A percentile compares a stretch with the other conserved stretches of the same genome.
phyloP scores from a whole-genome alignment of 2,113 vertebrate species.

The Nothocercus julius region DNA sequence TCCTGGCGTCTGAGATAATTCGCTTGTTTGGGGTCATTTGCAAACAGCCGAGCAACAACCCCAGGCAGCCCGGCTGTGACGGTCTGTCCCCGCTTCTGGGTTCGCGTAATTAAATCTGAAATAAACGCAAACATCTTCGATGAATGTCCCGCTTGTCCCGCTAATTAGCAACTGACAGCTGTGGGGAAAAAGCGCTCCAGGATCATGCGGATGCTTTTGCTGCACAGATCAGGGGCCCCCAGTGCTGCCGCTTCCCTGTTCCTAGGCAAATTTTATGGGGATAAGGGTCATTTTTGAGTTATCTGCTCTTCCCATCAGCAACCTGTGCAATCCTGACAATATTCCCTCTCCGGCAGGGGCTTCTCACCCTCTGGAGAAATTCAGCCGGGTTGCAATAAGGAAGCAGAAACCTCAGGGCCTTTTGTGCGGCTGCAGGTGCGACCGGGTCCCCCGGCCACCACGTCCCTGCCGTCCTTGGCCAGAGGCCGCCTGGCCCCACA shows the following conservation, averaged over 20 bases:
- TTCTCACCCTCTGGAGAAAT: neutral
- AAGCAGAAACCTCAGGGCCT: neutral
- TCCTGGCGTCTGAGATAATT: neutral
- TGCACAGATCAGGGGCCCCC: neutral
- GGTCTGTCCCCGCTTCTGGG: neutral
- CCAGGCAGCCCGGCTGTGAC: neutral
- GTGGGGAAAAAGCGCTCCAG: neutral
- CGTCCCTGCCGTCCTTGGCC: neutral
- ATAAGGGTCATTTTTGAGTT: neutral
- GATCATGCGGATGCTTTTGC: neutral
- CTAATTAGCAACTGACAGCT: neutral
- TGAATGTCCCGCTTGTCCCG: neutral
- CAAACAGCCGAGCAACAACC: neutral
- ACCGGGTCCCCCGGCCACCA: no score
- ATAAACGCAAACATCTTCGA: neutral
- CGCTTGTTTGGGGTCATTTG: neutral
- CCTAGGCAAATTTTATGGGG: neutral
- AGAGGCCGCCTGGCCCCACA: neutral
- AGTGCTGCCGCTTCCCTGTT: neutral
- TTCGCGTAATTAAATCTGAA: neutral
- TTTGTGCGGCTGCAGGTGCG: neutral
- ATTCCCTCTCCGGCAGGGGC: neutral
- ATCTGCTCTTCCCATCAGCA: neutral
- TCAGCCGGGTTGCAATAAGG: neutral
- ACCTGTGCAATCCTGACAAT: neutral